These are phyloP conservation scores for Puffinus mauretanicus DNA, from an alignment of 2,113 vertebrate species.

Conservation along the genomic window DNA sequence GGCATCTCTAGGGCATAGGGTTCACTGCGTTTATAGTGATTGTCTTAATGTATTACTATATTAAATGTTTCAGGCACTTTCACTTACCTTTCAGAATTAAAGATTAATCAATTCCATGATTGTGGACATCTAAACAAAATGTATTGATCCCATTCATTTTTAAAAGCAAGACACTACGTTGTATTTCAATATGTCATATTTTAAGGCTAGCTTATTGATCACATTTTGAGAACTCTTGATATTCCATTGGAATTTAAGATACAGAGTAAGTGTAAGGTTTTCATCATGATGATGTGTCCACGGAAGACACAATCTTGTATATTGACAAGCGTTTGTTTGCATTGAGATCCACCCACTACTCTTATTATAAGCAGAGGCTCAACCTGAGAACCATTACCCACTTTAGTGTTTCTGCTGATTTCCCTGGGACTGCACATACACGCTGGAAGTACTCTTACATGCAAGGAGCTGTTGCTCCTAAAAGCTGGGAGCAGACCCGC, in stretches of 20 bases:
- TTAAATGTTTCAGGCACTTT: constrained; percentile 49
- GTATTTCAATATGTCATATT: constrained; percentile 33
- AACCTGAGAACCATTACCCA: background rate
- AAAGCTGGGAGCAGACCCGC: background rate
- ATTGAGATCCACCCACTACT: background rate
- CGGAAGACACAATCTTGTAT: background rate
- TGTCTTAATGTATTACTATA: constrained; percentile 26
- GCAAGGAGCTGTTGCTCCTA: background rate
- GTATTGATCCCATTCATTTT: constrained; percentile 54
- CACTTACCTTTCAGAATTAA: constrained; percentile 59
- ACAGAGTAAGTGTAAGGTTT: background rate
- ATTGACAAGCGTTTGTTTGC: background rate
- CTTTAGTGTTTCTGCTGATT: background rate
- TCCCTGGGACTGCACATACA: background rate
- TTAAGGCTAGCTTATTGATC: constrained; percentile 35
- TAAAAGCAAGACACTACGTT: constrained; percentile 35
- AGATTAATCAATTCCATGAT: constrained; percentile 50
- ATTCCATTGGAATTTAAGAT: background rate
- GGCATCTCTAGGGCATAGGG: background rate
- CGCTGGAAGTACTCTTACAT: background rate
- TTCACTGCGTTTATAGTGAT: background rate
- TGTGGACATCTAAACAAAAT: constrained; percentile 52
- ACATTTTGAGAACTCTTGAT: background rate
- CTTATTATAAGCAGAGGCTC: background rate
- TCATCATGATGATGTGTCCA: background rate